Base-by-base conservation (phyloP, 2,113 vertebrate genomes). In the Beaufortia kweichowensis region DNA sequence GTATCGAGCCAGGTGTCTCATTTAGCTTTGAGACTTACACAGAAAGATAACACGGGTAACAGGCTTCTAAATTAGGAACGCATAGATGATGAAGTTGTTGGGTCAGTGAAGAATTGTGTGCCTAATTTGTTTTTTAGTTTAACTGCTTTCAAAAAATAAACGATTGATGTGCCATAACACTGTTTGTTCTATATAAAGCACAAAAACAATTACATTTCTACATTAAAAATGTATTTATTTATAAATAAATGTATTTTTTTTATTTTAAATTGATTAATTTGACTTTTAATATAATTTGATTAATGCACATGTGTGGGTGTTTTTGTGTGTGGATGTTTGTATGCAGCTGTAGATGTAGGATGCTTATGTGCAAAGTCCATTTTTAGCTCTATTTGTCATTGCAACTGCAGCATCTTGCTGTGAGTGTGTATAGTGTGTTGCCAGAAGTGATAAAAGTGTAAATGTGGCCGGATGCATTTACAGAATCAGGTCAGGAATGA, bases 401-500 rank as follows among this genome's bases (percentile, higher is more conserved):
- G 35, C 35, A 10, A 39, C 2, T 39, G 35, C 35, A 39, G 35
- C 23, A 12, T 15, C 33, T 23, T 63, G n/a, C 5, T 63, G 61
- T 23, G 21, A 39, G 11, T 1, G 23, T 2, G 79, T 87, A 84
- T 84, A 87, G 79, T 86, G 81, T 43, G 48, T 50, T 50, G 7
- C 4, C 48, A 50, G 7, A 53, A 53, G 6, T 39, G 35, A 6
- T 53, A n/a, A 50, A 68, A 78, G 68, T 84, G 78, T 72, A 83
- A 77, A 85, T 82, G 83, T 84, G 81, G 84, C 72, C 61, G 73
- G 19, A 76, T 83, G 72, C 75, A 71, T 85, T 78, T 15, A 17
- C 72, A 75, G 33, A 86, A 85, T 26, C 56, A 85, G 81, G 82
- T 87, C 80, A 86, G 59, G 48, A 80, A 82, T n/a, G 76, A 79